Conservation (phyloP, 1,140 invertebrate genomes). For the Branchinecta lynchi region DNA sequence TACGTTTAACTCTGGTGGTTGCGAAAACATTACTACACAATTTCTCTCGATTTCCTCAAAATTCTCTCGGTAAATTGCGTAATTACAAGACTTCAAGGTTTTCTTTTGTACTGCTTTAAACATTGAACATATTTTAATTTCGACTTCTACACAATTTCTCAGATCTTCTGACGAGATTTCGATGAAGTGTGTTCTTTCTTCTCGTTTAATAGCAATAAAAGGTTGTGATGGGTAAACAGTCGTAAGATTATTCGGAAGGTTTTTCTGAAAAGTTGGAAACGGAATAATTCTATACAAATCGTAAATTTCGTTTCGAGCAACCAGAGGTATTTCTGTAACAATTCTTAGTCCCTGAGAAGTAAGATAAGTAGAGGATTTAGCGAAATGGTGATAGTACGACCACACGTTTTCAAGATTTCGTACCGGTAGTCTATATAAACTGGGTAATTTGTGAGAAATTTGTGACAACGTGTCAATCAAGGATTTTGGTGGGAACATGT, state of each 20-base stretch:
- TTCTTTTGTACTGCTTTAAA: neutral
- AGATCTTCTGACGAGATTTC: neutral
- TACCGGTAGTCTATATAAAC: neutral
- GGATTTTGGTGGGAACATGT: neutral
- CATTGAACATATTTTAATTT: neutral
- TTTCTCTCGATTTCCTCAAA: neutral
- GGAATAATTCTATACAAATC: neutral
- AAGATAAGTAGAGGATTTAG: neutral
- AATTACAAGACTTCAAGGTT: neutral
- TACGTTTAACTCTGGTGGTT: neutral
- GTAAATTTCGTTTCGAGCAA: neutral
- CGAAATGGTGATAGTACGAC: neutral
- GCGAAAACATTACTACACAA: neutral
- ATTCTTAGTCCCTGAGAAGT: neutral
- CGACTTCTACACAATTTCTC: neutral
- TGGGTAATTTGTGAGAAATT: neutral
- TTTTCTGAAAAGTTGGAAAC: neutral
- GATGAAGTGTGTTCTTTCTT: neutral
- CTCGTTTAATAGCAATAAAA: slow-evolving; percentile 1
- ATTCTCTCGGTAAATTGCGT: neutral
- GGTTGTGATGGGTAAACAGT: neutral
- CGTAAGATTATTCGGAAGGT: neutral
- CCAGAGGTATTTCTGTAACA: neutral
- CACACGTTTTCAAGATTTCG: neutral
- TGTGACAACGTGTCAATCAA: neutral